A percentile compares a stretch with the other conserved stretches of the same genome.
Evolutionary conservation across 2,113 vertebrate species (phyloP).

Genomic region (Passer domesticus): DNA sequence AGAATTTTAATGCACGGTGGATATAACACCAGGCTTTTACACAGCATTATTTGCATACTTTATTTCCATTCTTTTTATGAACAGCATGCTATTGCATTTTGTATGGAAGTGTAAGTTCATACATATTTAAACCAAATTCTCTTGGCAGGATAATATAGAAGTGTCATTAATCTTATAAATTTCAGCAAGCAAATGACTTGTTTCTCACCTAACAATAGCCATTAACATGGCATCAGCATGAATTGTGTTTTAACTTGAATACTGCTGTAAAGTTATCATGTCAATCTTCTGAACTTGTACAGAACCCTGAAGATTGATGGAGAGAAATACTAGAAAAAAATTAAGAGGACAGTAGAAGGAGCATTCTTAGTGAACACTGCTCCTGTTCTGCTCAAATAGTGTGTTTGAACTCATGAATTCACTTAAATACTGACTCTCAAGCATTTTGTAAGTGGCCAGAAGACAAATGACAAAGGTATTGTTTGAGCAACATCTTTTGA

Average conservation of each 20-base stretch:
- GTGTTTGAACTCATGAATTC: neutral
- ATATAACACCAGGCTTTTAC: neutral
- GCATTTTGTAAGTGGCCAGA: neutral
- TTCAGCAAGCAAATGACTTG: neutral
- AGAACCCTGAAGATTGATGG: neutral
- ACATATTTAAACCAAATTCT: constrained; percentile 29
- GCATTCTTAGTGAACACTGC: neutral
- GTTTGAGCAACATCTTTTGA: neutral
- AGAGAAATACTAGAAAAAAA: neutral
- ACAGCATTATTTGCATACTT: neutral
- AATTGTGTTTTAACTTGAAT: neutral
- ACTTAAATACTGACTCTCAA: neutral
- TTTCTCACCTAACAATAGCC: neutral
- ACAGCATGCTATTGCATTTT: neutral
- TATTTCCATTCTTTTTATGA: neutral
- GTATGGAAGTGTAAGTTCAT: neutral
- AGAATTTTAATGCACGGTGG: neutral
- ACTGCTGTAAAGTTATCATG: neutral
- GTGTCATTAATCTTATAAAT: neutral
- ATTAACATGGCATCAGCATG: neutral
- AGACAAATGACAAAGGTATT: neutral
- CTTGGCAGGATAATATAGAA: neutral
- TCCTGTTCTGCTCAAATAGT: neutral
- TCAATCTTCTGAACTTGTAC: neutral
- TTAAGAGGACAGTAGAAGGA: neutral